Conservation (phyloP, 1,140 invertebrate genomes). For the Apis cerana region DNA sequence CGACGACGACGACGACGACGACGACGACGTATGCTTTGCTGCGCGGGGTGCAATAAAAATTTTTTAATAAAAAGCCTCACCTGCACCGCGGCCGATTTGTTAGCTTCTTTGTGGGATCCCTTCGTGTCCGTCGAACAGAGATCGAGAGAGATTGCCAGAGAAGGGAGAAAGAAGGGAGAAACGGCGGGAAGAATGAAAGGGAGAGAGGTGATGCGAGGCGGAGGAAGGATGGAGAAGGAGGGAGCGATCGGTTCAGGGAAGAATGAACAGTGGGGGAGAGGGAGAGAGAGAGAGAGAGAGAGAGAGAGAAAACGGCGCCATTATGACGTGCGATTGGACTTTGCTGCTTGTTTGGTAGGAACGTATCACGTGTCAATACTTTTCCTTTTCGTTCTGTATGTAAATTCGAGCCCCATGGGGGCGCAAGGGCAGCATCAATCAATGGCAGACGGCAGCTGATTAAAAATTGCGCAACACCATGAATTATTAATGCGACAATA, state of each 20-base stretch:
- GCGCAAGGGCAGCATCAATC: constrained; percentile 75
- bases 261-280: constrained; percentile 29
- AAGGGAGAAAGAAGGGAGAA: background rate
- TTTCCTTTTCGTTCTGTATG: constrained; percentile 77
- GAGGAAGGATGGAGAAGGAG: constrained; percentile 4
- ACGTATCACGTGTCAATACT: constrained; percentile 74
- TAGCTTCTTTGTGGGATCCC: constrained; percentile 61
- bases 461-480: constrained; percentile 77
- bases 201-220: background rate
- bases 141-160: constrained; percentile 20
- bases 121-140: constrained; percentile 16
- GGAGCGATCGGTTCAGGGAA: constrained; percentile 44
- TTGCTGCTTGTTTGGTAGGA: constrained; percentile 68
- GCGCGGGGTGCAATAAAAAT: constrained; percentile 63
- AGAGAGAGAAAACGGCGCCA: constrained; percentile 68
- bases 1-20: constrained; percentile 52
- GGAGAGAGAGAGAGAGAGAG: constrained; percentile 41
- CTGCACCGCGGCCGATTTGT: constrained; percentile 64
- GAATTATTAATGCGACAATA: constrained; percentile 77
- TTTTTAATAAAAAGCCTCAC: constrained; percentile 68
- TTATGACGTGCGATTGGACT: constrained; percentile 73
- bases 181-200: background rate
- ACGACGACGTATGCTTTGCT: constrained; percentile 61
- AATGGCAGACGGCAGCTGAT: constrained; percentile 76
- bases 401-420: constrained; percentile 75